Base-by-base conservation (phyloP, 1,140 invertebrate genomes). In the Aphis gossypii region DNA sequence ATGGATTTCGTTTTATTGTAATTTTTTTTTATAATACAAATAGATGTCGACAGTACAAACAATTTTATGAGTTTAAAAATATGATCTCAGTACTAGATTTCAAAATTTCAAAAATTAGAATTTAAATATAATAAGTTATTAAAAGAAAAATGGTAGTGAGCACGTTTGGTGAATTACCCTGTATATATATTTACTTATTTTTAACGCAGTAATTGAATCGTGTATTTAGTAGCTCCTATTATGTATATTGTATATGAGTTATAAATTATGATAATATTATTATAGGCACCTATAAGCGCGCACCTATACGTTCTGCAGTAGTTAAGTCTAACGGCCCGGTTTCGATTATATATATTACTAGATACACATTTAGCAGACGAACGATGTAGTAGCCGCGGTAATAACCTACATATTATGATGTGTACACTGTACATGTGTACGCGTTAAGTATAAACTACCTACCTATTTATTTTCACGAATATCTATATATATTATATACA, bases 251-350 rank as follows among this genome's bases (percentile, higher is more conserved):
- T 51, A n/a, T 76, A 18, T 76, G 30, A n/a, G 60, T 76, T 76
- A 6, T 76, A 76, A 76, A 76, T 76, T n/a, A 76, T 76, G 60
- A 76, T 76, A 76, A 76, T 76, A 76, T 68, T n/a, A 68, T 68
- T n/a, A 68, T 68, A n/a, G 60, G 60, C 6, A 68, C 60, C 11
- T 86, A 21, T 46, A 44, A 25, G 82, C 21, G 35, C 23, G 5
- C 84, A 30, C 11, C 7, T 25, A 11, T n/a, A 14, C 41, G 18
- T n/a, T 48, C 84, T 76, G 14, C 60, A 76, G 60, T 8, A 46
- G 41, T 25, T 30, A 48, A 87, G 41, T 46, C 84, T 44, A 87
- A 87, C 84, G 84, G 44, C 30, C 84, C 84, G 30, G 41, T 46
- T 87, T 46, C 30, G 25, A 87, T 46, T 11, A 41, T 84, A 30